phyloP scores from a whole-genome alignment of 2,888 invertebrate genomes.

The Apodemia duryi region DNA sequence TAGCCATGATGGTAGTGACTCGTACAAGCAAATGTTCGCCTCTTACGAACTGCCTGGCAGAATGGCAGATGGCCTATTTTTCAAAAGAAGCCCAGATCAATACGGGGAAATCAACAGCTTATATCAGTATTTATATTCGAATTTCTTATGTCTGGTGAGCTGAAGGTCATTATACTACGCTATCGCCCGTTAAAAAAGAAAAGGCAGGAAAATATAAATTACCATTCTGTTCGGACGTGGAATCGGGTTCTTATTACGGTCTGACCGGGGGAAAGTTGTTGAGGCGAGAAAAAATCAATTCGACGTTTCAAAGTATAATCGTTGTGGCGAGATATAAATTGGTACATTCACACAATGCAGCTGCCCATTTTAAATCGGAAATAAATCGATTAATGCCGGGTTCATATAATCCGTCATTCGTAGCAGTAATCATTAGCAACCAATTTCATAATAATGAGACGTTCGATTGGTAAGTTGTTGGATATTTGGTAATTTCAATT shows the following conservation, averaged over 20 bases:
- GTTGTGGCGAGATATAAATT: neutral
- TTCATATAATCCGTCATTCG: too few relatives aligned
- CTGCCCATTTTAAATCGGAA: neutral
- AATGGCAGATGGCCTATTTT: too few relatives aligned
- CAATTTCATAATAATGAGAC: too few relatives aligned
- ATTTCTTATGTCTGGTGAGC: neutral
- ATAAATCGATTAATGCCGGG: neutral
- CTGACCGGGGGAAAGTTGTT: constrained; percentile 6
- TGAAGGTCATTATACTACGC: neutral
- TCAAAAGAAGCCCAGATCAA: too few relatives aligned
- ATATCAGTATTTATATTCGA: neutral
- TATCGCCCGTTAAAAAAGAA: neutral
- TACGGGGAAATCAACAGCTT: too few relatives aligned
- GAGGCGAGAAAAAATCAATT: constrained; percentile 10
- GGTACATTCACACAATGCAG: neutral
- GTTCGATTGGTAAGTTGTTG: too few relatives aligned
- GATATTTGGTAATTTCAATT: too few relatives aligned
- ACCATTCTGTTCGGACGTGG: neutral
- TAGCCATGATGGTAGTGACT: too few relatives aligned
- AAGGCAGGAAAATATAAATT: constrained; percentile 6
- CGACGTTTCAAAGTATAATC: neutral
- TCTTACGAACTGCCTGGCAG: too few relatives aligned
- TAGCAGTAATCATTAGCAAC: too few relatives aligned
- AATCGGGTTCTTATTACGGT: neutral
- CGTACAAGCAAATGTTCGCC: too few relatives aligned